Percentiles rank a stretch among this genome's conserved stretches.
Conservation (phyloP, 2,888 invertebrate species). For the Hirudinaria manillensis region DNA sequence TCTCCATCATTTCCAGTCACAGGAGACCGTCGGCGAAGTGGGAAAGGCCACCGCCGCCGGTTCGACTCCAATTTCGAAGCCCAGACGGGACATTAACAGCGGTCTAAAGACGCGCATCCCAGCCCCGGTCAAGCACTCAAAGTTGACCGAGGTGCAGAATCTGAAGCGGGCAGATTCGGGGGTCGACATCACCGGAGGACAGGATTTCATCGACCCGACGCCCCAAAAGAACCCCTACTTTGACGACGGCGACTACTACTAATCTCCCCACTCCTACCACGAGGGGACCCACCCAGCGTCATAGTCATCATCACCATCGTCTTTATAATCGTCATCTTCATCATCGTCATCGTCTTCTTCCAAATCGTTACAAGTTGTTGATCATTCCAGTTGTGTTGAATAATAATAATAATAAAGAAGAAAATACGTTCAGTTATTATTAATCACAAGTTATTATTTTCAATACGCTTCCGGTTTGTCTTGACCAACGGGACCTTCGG, state of each 20-base stretch:
- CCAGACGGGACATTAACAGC: constrained; percentile 34
- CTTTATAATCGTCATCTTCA: constrained; percentile 31
- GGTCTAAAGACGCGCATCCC: constrained; percentile 36
- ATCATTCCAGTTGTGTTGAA: too few relatives aligned
- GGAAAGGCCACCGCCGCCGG: not conserved
- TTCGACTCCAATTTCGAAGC: constrained; percentile 24
- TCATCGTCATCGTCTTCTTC: not conserved
- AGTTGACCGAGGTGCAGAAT: not conserved
- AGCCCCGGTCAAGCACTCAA: constrained; percentile 31
- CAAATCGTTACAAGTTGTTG: too few relatives aligned
- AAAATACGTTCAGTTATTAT: too few relatives aligned
- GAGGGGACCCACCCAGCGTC: not conserved
- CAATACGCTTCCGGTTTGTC: too few relatives aligned
- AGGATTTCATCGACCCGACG: not conserved
- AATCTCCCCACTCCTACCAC: not conserved
- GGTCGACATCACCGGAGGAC: constrained; percentile 39
- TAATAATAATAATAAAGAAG: too few relatives aligned
- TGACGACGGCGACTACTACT: constrained; percentile 20
- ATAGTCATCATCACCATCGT: constrained; percentile 29
- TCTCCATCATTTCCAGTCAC: constrained; percentile 2
- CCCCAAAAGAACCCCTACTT: constrained; percentile 12
- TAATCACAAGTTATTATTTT: too few relatives aligned
- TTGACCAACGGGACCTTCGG: too few relatives aligned
- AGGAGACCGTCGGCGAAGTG: not conserved
- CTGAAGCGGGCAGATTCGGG: constrained; percentile 41